Base-by-base conservation (phyloP, 2,888 invertebrate species). In the Megastigmus dorsalis region DNA sequence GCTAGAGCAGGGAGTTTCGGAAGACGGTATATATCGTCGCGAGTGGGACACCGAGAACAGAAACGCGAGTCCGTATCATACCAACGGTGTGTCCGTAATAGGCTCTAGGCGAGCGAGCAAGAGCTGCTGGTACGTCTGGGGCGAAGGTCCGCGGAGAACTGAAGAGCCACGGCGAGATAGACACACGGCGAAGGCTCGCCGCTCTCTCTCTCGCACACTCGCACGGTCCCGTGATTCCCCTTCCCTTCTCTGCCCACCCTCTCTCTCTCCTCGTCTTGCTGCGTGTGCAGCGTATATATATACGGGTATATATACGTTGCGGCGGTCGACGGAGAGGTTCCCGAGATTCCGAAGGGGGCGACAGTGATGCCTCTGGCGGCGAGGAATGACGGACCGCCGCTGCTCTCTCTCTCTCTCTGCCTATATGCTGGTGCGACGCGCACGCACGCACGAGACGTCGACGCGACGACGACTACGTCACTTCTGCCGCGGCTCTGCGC, bases 311-410 rank as follows among this genome's bases (percentile, higher is more conserved):
- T n/a, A n/a, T n/a, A 33, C 45, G n/a, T 38, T 36, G 69, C 52
- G 52, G 43, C 50, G 60, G 52, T 28, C 55, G 62, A 57, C 57
- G 57, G 36, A 15, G 74, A 79, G 76, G 78, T 78, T 74, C 73
- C 76, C 52, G 65, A 74, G 69, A 75, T 70, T 75, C 66, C 70
- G 33, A 66, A 45, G 69, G 57, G 72, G 71, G 43, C 60, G 68
- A 62, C 52, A 67, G 80, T 83, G 84, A 83, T 83, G 85, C 84
- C 84, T 82, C 84, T 83, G 82, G 82, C 83, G 84, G 85, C 79
- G 83, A 80, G 83, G 84, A 82, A 82, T n/a, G n/a, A n/a, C n/a
- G n/a, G n/a, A n/a, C n/a, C n/a, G n/a, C n/a, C n/a, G n/a, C n/a
- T n/a, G n/a, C n/a, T n/a, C n/a, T n/a, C n/a, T n/a, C n/a, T n/a